phyloP scores from a whole-genome alignment of 2,113 vertebrate genomes.

The Antechinus stuartii region DNA sequence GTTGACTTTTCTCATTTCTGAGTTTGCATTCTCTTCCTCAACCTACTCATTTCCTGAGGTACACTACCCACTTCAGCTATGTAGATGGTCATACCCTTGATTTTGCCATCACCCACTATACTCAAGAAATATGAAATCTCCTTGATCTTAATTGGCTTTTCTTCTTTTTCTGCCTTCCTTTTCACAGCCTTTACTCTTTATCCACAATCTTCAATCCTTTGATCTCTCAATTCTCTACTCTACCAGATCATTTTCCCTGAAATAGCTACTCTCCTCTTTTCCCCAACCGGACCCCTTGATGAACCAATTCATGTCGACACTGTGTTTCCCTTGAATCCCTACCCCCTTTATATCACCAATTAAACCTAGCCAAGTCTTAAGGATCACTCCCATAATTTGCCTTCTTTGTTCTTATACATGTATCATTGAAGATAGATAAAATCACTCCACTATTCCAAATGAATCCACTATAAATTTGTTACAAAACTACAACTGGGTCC shows the following conservation, averaged over 20 bases:
- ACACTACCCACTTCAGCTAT: neutral
- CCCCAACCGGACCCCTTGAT: neutral
- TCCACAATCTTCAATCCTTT: neutral
- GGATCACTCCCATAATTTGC: neutral
- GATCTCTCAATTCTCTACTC: neutral
- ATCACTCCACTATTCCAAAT: neutral
- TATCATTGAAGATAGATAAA: neutral
- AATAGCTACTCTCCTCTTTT: neutral
- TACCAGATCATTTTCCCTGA: neutral
- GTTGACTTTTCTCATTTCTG: slow-evolving; percentile 29
- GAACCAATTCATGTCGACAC: neutral
- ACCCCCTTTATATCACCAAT: neutral
- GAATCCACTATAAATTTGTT: neutral
- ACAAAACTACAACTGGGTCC: neutral
- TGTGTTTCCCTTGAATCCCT: neutral
- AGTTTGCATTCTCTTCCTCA: neutral
- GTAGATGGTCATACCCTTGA: neutral
- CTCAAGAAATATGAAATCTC: neutral
- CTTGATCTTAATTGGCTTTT: neutral
- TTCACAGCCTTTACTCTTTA: neutral
- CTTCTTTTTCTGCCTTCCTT: neutral
- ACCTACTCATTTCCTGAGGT: neutral
- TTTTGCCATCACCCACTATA: neutral
- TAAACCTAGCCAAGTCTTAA: neutral
- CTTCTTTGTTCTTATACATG: neutral